Conservation (phyloP, 1,140 invertebrate species). For the Anadara kagoshimensis region DNA sequence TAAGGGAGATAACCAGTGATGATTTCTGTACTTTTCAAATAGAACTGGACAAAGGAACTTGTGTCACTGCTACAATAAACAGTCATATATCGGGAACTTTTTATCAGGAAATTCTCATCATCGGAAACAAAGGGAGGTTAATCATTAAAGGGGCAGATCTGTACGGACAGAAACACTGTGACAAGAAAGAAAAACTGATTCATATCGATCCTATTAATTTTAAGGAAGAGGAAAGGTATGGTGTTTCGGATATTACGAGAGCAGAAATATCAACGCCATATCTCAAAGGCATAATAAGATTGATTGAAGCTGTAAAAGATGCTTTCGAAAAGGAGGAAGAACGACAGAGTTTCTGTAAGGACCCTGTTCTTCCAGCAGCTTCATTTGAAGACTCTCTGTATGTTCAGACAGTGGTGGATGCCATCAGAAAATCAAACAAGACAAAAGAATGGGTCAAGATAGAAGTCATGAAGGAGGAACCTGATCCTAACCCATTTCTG, state of each 20-base stretch:
- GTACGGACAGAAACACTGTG: conserved; percentile 74
- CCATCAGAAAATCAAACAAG: conserved; percentile 88
- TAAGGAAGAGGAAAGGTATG: conserved; percentile 69
- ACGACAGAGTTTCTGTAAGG: conserved; percentile 83
- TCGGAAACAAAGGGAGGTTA: conserved; percentile 76
- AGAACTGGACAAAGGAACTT: conserved; percentile 87
- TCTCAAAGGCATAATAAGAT: conserved; percentile 91
- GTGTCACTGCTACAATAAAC: conserved; percentile 92
- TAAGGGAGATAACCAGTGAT: conserved; percentile 92
- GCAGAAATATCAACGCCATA: conserved; percentile 87
- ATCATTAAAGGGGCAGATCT: conserved; percentile 75
- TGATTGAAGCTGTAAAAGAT: conserved; percentile 91
- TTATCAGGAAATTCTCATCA: conserved; percentile 76
- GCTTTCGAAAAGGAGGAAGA: conserved; percentile 88
- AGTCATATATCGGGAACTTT: conserved; percentile 80
- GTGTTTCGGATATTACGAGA: conserved; percentile 65
- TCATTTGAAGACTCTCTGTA: conserved; percentile 97
- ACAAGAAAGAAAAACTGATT: conserved; percentile 72
- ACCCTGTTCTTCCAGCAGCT: conserved; percentile 81
- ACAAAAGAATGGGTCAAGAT: conserved; percentile 91
- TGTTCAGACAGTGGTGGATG: conserved; percentile 95
- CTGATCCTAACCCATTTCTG: conserved; percentile 87
- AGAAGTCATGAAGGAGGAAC: conserved; percentile 86
- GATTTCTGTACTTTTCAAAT: conserved; percentile 98
- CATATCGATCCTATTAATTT: conserved; percentile 69